Evolutionary conservation across 2,113 vertebrate species (phyloP).

Genomic region (Xiphorhynchus elegans): DNA sequence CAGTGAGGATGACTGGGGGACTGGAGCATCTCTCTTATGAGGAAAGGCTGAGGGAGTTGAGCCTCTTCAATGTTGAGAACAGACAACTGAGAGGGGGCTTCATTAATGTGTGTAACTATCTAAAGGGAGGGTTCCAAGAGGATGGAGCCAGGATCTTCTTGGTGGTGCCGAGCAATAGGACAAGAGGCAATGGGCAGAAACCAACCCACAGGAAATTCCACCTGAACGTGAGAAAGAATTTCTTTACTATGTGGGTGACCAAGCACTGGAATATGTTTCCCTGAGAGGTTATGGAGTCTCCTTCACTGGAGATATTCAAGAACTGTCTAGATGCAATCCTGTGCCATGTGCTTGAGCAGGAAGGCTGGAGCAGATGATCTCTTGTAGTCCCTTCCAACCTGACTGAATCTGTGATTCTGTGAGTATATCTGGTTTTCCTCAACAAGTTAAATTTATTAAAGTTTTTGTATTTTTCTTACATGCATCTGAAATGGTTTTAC

Average conservation of each 20-base stretch:
- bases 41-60: background rate
- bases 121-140: accelerated
- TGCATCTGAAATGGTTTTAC: background rate
- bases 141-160: background rate
- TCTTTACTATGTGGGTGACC: accelerated
- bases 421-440: background rate
- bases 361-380: background rate
- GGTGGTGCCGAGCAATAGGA: accelerated
- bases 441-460: background rate
- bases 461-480: background rate
- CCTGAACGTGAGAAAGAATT: accelerated
- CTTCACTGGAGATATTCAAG: background rate
- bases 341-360: no score
- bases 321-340: accelerated
- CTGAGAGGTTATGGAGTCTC: background rate
- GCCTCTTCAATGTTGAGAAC: accelerated
- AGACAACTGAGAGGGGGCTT: background rate
- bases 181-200: background rate
- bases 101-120: no score
- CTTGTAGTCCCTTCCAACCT: background rate
- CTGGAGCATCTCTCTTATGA: background rate
- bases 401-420: background rate
- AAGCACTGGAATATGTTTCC: accelerated
- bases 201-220: background rate
- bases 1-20: background rate